A percentile compares a stretch with the other conserved stretches of the same genome.
Conservation (phyloP, 2,888 invertebrate species). For the Liodrosophila aerea region DNA sequence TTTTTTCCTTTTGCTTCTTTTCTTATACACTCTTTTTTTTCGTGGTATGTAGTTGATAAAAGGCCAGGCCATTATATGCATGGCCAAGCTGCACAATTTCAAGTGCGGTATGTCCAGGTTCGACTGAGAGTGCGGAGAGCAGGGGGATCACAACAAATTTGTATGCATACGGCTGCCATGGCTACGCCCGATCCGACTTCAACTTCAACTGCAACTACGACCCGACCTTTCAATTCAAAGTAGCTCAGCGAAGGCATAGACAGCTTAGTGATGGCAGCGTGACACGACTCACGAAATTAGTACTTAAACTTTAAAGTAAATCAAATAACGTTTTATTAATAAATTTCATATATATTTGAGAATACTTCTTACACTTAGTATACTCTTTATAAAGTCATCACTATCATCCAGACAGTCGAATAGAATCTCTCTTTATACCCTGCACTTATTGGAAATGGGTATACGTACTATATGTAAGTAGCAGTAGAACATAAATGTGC, state of each 20-base stretch:
- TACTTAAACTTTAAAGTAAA: no score
- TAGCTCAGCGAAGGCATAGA: constrained; percentile 47
- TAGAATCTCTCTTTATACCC: no score
- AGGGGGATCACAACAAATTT: constrained; percentile 61
- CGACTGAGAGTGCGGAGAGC: background rate
- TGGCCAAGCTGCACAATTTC: constrained; percentile 76
- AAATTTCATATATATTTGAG: no score
- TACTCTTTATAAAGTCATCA: no score
- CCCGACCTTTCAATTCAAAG: constrained; percentile 80
- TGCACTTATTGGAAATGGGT: no score
- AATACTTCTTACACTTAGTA: no score
- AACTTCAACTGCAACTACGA: constrained; percentile 40
- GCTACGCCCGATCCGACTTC: constrained; percentile 50
- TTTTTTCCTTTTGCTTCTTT: constrained; percentile 53
- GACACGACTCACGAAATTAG: background rate
- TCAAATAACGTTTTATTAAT: no score
- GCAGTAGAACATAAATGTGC: no score
- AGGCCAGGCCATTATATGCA: constrained; percentile 78
- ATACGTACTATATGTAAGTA: no score
- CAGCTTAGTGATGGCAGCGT: constrained; percentile 4
- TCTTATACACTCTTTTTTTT: no score
- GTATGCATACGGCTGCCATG: constrained; percentile 77
- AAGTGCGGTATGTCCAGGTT: constrained; percentile 66
- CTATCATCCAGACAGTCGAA: no score
- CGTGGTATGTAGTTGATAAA: constrained; percentile 73